Evolutionary conservation across 2,888 invertebrate genomes (phyloP).

Genomic region (Napeogenes sylphis): DNA sequence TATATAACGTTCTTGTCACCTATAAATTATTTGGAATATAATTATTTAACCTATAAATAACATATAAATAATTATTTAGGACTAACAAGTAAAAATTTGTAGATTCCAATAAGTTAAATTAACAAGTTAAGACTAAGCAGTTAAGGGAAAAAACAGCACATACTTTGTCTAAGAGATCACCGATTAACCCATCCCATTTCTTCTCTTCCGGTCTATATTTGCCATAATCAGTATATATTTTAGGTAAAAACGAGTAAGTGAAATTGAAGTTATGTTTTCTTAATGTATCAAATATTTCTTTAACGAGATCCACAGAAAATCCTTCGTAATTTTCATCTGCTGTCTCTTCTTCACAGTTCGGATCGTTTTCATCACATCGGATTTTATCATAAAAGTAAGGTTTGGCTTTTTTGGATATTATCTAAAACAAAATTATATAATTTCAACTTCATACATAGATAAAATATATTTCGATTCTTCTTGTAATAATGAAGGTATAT

Average conservation of each 20-base stretch:
- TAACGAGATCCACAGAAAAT: constrained; percentile 85
- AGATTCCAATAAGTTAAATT: background rate
- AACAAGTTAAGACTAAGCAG: background rate
- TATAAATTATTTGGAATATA: too few relatives aligned
- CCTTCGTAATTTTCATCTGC: constrained; percentile 83
- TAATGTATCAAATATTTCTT: constrained; percentile 80
- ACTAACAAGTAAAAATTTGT: too few relatives aligned
- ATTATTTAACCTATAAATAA: too few relatives aligned
- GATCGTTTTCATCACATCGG: constrained; percentile 44
- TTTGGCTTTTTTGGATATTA: constrained; percentile 82
- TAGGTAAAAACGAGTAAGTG: constrained; percentile 53
- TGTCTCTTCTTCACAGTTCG: constrained; percentile 66
- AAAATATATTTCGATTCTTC: too few relatives aligned
- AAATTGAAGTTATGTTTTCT: constrained; percentile 61
- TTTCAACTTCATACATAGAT: background rate
- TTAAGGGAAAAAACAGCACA: background rate
- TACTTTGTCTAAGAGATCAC: constrained; percentile 63
- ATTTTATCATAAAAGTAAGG: constrained; percentile 85
- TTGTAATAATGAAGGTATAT: too few relatives aligned
- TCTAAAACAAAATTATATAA: constrained; percentile 38
- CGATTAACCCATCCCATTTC: constrained; percentile 65
- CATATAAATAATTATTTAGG: too few relatives aligned
- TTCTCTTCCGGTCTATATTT: constrained; percentile 47
- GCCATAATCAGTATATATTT: constrained; percentile 48
- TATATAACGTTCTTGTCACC: too few relatives aligned